phyloP scores from a whole-genome alignment of 2,113 vertebrate species.

The Syrmaticus mikado region DNA sequence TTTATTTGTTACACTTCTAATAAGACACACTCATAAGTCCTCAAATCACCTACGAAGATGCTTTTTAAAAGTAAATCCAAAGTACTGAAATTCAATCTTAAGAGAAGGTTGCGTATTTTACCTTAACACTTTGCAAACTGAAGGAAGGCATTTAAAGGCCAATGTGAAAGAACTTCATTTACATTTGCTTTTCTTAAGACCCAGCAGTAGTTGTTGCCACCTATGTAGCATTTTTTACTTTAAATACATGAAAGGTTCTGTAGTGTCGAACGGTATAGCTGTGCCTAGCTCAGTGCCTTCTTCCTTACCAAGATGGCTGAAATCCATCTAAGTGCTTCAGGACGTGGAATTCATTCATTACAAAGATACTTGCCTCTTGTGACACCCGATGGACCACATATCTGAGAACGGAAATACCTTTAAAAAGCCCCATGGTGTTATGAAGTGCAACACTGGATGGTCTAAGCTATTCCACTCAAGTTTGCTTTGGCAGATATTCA shows the following conservation, averaged over 20 bases:
- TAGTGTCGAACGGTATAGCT: neutral
- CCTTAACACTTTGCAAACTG: neutral
- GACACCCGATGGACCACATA: neutral
- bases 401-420: constrained; percentile 33
- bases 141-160: neutral
- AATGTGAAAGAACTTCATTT: neutral
- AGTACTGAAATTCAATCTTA: neutral
- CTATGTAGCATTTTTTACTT: neutral
- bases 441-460: neutral
- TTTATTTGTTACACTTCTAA: neutral
- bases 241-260: neutral
- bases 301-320: neutral
- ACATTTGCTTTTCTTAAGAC: neutral
- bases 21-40: neutral
- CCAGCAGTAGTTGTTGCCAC: neutral
- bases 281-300: neutral
- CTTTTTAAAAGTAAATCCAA: neutral
- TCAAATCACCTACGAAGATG: neutral
- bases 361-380: neutral
- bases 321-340: neutral
- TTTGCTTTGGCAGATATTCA: constrained; percentile 43
- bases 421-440: neutral
- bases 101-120: neutral
- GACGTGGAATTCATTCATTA: neutral
- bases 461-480: neutral